phyloP scores from a whole-genome alignment of 37 sponge, comb jelly and placozoan species.

The Cladorhizidae sp. region DNA sequence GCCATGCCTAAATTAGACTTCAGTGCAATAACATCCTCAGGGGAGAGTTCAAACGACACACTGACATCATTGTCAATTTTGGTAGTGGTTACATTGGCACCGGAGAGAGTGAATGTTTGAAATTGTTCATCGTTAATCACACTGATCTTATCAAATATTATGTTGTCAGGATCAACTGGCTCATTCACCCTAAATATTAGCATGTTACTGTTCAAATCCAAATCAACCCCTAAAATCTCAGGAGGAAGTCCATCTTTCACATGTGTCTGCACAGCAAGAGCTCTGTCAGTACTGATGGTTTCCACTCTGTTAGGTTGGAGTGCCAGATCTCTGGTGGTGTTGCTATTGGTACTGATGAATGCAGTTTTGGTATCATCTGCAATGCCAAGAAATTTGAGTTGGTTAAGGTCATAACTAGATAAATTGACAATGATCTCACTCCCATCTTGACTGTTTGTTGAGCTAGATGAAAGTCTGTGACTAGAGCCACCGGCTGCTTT shows the following conservation, averaged over 20 bases:
- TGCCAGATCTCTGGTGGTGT: conserved; percentile 70
- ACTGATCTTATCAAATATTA: conserved; percentile 38
- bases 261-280: conserved; percentile 44
- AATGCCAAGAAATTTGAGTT: conserved; percentile 61
- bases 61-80: conserved; percentile 15
- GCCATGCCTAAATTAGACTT: conserved; percentile 49
- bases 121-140: conserved; percentile 24
- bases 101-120: conserved; percentile 35
- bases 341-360: conserved; percentile 54
- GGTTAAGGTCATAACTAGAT: conserved; percentile 70
- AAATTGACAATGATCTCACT: conserved; percentile 48
- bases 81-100: conserved; percentile 31
- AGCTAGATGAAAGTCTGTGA: conserved; percentile 67
- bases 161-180: conserved; percentile 50
- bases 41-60: conserved; percentile 40
- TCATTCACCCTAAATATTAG: conserved; percentile 74
- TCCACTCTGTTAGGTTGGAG: conserved; percentile 49
- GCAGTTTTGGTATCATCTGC: conserved; percentile 43
- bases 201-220: conserved; percentile 62
- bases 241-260: conserved; percentile 70
- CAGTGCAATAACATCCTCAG: conserved; percentile 49
- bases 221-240: conserved; percentile 40
- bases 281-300: conserved; percentile 18
- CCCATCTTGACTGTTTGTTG: conserved; percentile 38
- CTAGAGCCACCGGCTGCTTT: not conserved